Conservation (phyloP, 2,113 vertebrate species). For the Percina caprodes region DNA sequence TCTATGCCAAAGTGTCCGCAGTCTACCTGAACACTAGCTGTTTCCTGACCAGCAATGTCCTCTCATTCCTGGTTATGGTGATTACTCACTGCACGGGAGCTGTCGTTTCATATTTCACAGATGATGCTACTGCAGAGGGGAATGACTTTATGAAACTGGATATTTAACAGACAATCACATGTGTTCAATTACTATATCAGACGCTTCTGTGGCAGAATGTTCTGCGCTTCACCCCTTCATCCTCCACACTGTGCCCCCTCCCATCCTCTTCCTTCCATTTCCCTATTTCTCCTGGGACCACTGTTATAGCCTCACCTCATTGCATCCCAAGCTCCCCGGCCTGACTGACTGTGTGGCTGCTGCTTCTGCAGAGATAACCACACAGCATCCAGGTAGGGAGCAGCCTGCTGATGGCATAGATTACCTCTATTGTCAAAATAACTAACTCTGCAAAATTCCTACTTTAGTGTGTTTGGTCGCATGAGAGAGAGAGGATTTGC, state of each 20-base stretch:
- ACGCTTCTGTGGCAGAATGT: conserved; percentile 61
- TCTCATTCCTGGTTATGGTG: conserved; percentile 32
- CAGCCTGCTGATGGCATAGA: conserved; percentile 83
- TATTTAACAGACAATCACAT: conserved; percentile 80
- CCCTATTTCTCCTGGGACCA: conserved; percentile 66
- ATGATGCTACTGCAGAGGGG: conserved; percentile 61
- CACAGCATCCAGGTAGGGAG: conserved; percentile 77
- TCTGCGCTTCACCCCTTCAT: conserved; percentile 53
- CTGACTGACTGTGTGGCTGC: conserved; percentile 70
- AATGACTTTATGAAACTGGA: conserved; percentile 69
- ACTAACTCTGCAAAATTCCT: conserved; percentile 85
- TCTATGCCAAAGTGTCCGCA: conserved; percentile 13
- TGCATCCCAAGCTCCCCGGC: conserved; percentile 72
- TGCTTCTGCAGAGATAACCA: conserved; percentile 85
- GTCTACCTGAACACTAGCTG: conserved; percentile 38
- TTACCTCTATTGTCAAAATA: conserved; percentile 85
- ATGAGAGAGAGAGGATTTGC: conserved; percentile 73
- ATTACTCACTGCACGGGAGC: conserved; percentile 48
- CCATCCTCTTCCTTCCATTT: conserved; percentile 44
- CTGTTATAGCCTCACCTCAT: conserved; percentile 64
- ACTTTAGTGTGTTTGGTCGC: conserved; percentile 82
- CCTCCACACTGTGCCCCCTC: conserved; percentile 11
- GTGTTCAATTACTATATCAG: conserved; percentile 64
- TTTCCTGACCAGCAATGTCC: conserved; percentile 33
- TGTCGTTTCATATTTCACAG: conserved; percentile 68